Conservation (phyloP, 2,888 invertebrate genomes). For the Serrognathus titanus region DNA sequence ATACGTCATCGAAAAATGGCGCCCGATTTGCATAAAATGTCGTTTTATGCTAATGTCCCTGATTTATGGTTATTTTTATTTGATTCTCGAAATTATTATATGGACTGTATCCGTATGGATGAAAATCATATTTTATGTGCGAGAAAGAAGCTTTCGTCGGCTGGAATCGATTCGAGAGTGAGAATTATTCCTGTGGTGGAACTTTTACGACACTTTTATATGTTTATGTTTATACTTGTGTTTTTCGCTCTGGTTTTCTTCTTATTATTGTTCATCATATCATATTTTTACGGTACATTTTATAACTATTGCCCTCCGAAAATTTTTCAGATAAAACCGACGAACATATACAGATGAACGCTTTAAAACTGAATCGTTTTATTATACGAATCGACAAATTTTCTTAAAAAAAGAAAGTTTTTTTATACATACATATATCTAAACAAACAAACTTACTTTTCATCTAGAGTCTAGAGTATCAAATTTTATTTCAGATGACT, state of each 20-base stretch:
- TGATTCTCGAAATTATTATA: slow-evolving; percentile 53
- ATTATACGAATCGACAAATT: too few relatives aligned
- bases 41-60: slow-evolving; percentile 48
- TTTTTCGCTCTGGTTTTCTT: slow-evolving; percentile 8
- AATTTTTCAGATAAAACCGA: too few relatives aligned
- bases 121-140: slow-evolving; percentile 51
- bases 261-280: slow-evolving; percentile 7
- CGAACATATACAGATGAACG: too few relatives aligned
- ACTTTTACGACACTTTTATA: slow-evolving; percentile 41
- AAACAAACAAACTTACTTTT: too few relatives aligned
- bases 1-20: slow-evolving; percentile 43
- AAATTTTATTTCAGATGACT: too few relatives aligned
- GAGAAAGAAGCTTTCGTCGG: slow-evolving; percentile 37
- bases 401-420: too few relatives aligned
- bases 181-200: slow-evolving; percentile 41
- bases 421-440: too few relatives aligned
- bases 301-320: too few relatives aligned
- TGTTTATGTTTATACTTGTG: slow-evolving; percentile 33
- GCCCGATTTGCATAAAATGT: slow-evolving; percentile 48
- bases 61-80: slow-evolving; percentile 53
- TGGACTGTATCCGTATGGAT: slow-evolving; percentile 54
- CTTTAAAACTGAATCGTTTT: too few relatives aligned
- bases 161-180: slow-evolving; percentile 40
- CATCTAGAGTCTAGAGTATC: too few relatives aligned
- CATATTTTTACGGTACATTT: too few relatives aligned